Base-by-base conservation (phyloP, 2,113 vertebrate genomes). In the Nibea coibor region DNA sequence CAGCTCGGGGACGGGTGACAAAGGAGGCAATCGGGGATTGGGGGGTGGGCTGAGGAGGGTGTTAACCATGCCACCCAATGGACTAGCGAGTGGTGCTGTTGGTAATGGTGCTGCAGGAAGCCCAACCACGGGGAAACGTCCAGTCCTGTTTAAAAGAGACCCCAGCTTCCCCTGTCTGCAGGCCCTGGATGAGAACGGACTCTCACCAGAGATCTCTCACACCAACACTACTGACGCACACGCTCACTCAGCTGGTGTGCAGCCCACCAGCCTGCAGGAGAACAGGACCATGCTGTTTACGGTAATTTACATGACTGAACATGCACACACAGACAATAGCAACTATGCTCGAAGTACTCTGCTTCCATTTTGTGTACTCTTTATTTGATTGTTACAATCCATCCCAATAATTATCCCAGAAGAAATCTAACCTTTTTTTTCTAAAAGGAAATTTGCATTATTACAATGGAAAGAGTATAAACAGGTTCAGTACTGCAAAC, bases 231-330 rank as follows among this genome's bases (percentile, higher is more conserved):
- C 84, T 63, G 73, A 89, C 15, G 45, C 73, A 42, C 63, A 77
- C 84, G 86, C 2, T 94, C 92, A 22, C 93, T 95, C 84, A 53
- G 88, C 69, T 11, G 93, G 96, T 22, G 97, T 99, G 15, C 96
- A 97, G 91, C 97, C 98, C 12, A 98, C 97, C 70, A 97, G 97
- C 80, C 96, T 98, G 16, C 96, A 96, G 88, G 97, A 97, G 89
- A 99, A 99, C 94, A 95, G 98, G 88, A 99, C 98, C 26, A 99
- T 99, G 98, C 93, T 99, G 62, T 99, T 99, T 62, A 99, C 93
- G 96, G 98, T 99, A 96, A 79, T 11, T 65, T 10, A 26, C 43
- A 51, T 47, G 50, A 64, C 70, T 68, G 50, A 3, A 59, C 26
- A 71, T 17, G 0, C 47, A 39, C 0, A 56, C 50, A 65, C 24